Conservation (phyloP, 2,888 invertebrate species). For the Rugalucina vietnamica region DNA sequence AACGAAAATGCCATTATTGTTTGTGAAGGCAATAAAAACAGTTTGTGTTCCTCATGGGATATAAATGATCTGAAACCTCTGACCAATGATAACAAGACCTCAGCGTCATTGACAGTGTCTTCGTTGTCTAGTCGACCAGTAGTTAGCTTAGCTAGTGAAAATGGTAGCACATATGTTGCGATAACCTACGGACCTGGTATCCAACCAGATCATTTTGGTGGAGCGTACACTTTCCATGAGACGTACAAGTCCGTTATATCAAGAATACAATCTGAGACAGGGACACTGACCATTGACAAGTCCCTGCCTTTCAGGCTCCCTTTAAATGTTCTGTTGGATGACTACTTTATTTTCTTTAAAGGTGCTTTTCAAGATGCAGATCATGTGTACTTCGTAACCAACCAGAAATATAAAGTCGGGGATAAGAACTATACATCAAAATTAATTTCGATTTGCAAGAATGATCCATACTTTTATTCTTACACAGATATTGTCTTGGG, state of each 20-base stretch:
- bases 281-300: not conserved
- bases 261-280: not conserved
- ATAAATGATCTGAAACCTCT: not conserved
- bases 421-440: not conserved
- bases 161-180: not conserved
- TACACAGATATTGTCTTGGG: not conserved
- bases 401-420: not conserved
- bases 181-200: not conserved
- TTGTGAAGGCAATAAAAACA: not conserved
- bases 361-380: not conserved
- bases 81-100: not conserved
- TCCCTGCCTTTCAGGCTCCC: not conserved
- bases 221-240: not conserved
- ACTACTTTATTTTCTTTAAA: not conserved
- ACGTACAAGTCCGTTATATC: constrained; percentile 1
- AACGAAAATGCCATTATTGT: not conserved
- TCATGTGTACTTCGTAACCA: not conserved
- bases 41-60: not conserved
- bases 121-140: not conserved
- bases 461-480: not conserved
- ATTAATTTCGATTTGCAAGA: not conserved
- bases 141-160: not conserved
- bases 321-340: not conserved
- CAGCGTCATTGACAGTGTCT: not conserved
- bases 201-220: not conserved